A percentile compares a stretch with the other conserved stretches of the same genome.
Conservation (phyloP, 2,797 vertebrate genomes). For the Sardinella longiceps region DNA sequence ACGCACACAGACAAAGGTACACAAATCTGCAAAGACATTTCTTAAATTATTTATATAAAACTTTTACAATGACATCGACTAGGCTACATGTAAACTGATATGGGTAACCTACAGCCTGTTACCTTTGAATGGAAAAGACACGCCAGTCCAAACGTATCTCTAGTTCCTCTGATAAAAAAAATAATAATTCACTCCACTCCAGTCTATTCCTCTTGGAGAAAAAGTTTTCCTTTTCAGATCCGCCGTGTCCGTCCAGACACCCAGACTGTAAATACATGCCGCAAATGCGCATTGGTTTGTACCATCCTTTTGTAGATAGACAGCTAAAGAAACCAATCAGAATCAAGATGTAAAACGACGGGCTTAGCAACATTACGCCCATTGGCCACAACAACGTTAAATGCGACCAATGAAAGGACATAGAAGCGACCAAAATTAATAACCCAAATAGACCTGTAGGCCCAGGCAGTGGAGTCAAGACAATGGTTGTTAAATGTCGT, state of each 20-base stretch:
- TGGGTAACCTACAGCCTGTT: conserved; percentile 23
- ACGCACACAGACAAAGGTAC: neutral
- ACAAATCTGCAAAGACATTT: neutral
- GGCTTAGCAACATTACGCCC: conserved; percentile 62
- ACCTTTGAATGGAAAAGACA: conserved; percentile 57
- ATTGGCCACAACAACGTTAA: conserved; percentile 48
- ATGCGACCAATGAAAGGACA: conserved; percentile 50
- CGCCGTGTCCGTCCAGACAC: conserved; percentile 18
- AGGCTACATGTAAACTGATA: neutral
- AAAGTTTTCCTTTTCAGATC: conserved; percentile 26
- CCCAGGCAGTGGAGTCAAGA: neutral
- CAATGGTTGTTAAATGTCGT: neutral
- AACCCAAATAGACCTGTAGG: conserved; percentile 5
- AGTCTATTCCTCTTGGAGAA: neutral
- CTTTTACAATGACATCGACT: neutral
- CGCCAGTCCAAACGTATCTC: conserved; percentile 22
- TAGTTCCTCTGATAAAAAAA: neutral
- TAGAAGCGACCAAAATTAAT: neutral
- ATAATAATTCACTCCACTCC: conserved; percentile 16
- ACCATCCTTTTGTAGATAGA: conserved; percentile 37
- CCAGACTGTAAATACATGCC: conserved; percentile 46
- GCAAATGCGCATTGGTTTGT: conserved; percentile 39
- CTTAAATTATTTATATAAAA: conserved; percentile 25
- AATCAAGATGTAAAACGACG: conserved; percentile 18
- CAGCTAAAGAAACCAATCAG: conserved; percentile 50